A percentile compares a stretch with the other conserved stretches of the same genome.
These are phyloP conservation scores for Orchestia grillus DNA, from an alignment of 1,140 invertebrate genomes.

Conservation along the genomic window DNA sequence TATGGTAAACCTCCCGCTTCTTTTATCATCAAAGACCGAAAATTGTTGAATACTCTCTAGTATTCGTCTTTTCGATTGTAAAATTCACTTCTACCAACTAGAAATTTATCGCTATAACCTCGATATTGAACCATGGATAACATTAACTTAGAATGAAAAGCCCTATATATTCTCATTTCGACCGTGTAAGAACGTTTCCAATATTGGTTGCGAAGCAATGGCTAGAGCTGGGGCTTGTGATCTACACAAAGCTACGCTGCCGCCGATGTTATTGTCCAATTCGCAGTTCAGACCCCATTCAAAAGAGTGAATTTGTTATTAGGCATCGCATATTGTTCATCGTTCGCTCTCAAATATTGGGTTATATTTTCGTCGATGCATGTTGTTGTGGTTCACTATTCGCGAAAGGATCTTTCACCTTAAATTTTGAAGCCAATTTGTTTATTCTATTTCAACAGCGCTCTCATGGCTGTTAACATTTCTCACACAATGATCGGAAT, in stretches of 20 bases:
- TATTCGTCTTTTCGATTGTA: neutral
- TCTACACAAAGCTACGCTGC: neutral
- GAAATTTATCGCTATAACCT: neutral
- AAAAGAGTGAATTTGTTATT: neutral
- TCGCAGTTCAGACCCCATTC: neutral
- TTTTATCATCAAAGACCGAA: too few relatives aligned
- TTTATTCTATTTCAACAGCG: neutral
- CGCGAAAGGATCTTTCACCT: neutral
- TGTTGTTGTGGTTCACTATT: neutral
- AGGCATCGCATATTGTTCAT: too few relatives aligned
- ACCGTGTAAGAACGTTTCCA: neutral
- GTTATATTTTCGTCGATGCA: neutral
- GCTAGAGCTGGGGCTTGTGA: neutral
- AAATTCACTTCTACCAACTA: neutral
- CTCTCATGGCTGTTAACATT: neutral
- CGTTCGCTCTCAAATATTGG: neutral
- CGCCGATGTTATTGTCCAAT: neutral
- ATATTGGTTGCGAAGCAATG: neutral
- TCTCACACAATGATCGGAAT: neutral
- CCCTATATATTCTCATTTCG: neutral
- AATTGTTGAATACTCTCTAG: neutral
- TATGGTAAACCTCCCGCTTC: too few relatives aligned
- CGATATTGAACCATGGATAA: neutral
- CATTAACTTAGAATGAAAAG: neutral
- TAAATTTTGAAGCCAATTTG: neutral